Evolutionary conservation across 1,140 invertebrate species (phyloP).

Genomic region (Bombyx mandarina): DNA sequence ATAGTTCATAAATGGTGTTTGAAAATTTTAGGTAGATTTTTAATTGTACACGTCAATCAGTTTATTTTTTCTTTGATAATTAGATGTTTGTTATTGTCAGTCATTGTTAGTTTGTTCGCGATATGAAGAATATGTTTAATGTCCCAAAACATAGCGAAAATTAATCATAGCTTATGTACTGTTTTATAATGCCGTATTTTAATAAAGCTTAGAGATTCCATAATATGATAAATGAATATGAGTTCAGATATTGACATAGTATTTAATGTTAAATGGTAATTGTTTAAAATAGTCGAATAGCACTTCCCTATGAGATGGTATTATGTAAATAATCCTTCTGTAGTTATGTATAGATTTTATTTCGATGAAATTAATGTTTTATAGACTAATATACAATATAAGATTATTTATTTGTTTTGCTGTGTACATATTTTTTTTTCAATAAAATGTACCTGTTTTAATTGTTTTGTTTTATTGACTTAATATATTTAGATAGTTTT

Average conservation of each 20-base stretch:
- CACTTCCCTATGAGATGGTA: constrained; percentile 55
- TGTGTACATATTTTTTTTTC: constrained; percentile 69
- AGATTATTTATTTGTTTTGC: constrained; percentile 72
- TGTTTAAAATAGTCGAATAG: constrained; percentile 55
- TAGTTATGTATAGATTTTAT: constrained; percentile 71
- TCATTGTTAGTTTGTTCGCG: constrained; percentile 55
- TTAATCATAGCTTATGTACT: constrained; percentile 47
- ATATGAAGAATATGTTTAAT: constrained; percentile 52
- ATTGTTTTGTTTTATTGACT: constrained; percentile 31
- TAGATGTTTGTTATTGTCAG: constrained; percentile 49
- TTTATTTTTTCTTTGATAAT: constrained; percentile 47
- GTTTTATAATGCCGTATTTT: constrained; percentile 60
- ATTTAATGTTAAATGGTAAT: constrained; percentile 59
- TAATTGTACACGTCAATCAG: constrained; percentile 42
- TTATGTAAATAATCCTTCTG: constrained; percentile 66
- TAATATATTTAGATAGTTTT: neutral
- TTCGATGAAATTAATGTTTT: constrained; percentile 71
- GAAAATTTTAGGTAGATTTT: constrained; percentile 51
- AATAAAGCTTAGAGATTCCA: constrained; percentile 41
- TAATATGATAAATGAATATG: constrained; percentile 42
- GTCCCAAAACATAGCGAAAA: constrained; percentile 41
- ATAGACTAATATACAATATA: constrained; percentile 70
- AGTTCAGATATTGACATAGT: constrained; percentile 52
- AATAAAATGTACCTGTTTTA: constrained; percentile 71
- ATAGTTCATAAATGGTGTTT: constrained; percentile 15